phyloP scores from a whole-genome alignment of 2,888 invertebrate species.

The Agrypnus murinus region DNA sequence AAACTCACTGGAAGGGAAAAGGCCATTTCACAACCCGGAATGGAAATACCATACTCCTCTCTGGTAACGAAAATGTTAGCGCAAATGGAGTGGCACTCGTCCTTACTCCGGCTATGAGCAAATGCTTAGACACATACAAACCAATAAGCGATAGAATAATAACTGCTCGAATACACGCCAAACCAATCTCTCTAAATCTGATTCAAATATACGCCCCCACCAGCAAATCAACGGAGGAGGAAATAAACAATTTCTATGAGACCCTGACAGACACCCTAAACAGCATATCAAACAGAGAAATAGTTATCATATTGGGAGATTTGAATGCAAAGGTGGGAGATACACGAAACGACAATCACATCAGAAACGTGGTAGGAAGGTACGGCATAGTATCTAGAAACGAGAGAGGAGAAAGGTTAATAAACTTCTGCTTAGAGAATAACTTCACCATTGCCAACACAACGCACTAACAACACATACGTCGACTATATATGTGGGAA shows the following conservation, averaged over 20 bases:
- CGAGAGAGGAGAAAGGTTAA: too few species aligned
- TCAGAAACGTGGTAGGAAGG: background rate
- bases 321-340: slow-evolving; percentile 6
- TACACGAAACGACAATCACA: background rate
- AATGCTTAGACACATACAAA: slow-evolving; percentile 2
- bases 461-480: background rate
- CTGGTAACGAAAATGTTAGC: slow-evolving; percentile 13
- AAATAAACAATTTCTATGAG: too few species aligned
- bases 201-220: slow-evolving; percentile 4
- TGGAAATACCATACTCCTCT: slow-evolving; percentile 9
- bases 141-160: slow-evolving; percentile 9
- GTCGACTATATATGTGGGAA: slow-evolving; percentile 1
- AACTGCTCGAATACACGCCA: background rate
- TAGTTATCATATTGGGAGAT: slow-evolving; percentile 4
- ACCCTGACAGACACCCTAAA: background rate
- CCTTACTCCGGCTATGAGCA: background rate
- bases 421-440: background rate
- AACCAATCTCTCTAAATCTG: background rate
- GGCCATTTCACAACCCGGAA: slow-evolving; percentile 9
- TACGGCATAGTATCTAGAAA: background rate
- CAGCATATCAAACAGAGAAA: slow-evolving; percentile 1
- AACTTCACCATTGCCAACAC: background rate
- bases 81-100: slow-evolving; percentile 6
- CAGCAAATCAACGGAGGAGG: too few species aligned
- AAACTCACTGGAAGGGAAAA: slow-evolving; percentile 15